Evolutionary conservation across 2,888 invertebrate genomes (phyloP).

Genomic region (Perizoma flavofasciatum): DNA sequence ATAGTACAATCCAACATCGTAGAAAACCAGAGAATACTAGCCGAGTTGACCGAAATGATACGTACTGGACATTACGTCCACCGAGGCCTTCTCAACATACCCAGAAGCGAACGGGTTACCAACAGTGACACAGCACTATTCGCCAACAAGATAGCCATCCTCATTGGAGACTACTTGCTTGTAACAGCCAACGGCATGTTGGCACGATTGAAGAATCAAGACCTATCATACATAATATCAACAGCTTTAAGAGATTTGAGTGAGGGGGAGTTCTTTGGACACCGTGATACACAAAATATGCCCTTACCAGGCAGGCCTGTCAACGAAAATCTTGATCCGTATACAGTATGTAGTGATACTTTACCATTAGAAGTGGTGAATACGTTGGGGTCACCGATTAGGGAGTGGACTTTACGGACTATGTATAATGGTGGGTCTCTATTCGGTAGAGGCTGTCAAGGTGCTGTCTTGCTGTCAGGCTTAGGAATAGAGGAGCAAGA

Average conservation of each 20-base stretch:
- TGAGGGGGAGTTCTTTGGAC: constrained; percentile 91
- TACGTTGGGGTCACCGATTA: constrained; percentile 82
- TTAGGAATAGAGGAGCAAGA: constrained; percentile 87
- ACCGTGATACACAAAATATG: constrained; percentile 89
- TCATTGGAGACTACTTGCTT: constrained; percentile 93
- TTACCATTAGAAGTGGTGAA: constrained; percentile 66
- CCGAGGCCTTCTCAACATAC: constrained; percentile 81
- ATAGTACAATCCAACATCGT: constrained; percentile 82
- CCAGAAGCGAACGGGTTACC: constrained; percentile 73
- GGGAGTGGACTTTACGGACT: constrained; percentile 89
- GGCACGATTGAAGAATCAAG: constrained; percentile 87
- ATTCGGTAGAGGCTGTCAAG: constrained; percentile 90
- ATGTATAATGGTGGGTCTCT: constrained; percentile 87
- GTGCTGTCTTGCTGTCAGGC: constrained; percentile 89
- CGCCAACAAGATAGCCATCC: constrained; percentile 94
- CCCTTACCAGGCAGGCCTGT: constrained; percentile 86
- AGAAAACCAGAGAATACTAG: constrained; percentile 75
- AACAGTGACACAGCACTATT: constrained; percentile 89
- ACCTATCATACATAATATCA: constrained; percentile 92
- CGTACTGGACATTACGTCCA: constrained; percentile 93
- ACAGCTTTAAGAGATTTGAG: constrained; percentile 91
- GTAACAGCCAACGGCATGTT: constrained; percentile 92
- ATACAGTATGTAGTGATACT: constrained; percentile 63
- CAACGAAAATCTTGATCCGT: constrained; percentile 50
- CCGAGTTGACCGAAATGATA: constrained; percentile 93